Conservation (phyloP, 2,888 invertebrate species). For the Celastrina argiolus region DNA sequence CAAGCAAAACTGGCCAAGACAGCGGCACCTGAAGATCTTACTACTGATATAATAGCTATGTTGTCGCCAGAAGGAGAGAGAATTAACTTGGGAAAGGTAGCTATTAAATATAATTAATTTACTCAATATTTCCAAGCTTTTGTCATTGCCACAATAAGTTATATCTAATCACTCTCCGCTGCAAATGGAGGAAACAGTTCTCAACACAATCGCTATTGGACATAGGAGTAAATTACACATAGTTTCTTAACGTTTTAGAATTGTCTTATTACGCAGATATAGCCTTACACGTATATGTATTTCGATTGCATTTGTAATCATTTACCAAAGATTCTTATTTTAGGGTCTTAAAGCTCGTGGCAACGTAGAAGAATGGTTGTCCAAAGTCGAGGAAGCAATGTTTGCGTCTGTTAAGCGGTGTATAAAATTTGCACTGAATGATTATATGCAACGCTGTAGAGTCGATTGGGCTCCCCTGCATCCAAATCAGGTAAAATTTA, state of each 20-base stretch:
- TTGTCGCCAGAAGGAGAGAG: constrained; percentile 93
- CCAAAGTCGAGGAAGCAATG: constrained; percentile 95
- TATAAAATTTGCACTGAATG: constrained; percentile 85
- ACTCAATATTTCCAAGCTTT: not conserved
- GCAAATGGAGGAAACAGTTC: too few species aligned
- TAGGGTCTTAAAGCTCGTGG: constrained; percentile 90
- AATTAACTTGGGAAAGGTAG: constrained; percentile 84
- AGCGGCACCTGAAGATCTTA: constrained; percentile 72
- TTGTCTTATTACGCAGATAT: too few species aligned
- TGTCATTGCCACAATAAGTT: not conserved
- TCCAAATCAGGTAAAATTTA: constrained; percentile 81
- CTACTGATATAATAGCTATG: constrained; percentile 92
- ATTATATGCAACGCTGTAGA: constrained; percentile 80
- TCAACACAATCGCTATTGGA: too few species aligned
- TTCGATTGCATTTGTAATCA: too few species aligned
- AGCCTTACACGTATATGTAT: too few species aligned
- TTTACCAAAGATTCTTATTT: not conserved
- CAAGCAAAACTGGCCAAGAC: constrained; percentile 62
- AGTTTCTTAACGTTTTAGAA: too few species aligned
- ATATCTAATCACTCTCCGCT: too few species aligned
- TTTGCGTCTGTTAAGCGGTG: constrained; percentile 85
- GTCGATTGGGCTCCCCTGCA: constrained; percentile 86
- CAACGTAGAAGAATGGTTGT: constrained; percentile 94
- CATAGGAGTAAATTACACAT: too few species aligned
- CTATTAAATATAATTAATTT: constrained; percentile 7